Percentiles rank a stretch among this genome's conserved stretches.
Evolutionary conservation across 2,888 invertebrate genomes (phyloP).

Genomic region (Andricus quercusramuli): DNA sequence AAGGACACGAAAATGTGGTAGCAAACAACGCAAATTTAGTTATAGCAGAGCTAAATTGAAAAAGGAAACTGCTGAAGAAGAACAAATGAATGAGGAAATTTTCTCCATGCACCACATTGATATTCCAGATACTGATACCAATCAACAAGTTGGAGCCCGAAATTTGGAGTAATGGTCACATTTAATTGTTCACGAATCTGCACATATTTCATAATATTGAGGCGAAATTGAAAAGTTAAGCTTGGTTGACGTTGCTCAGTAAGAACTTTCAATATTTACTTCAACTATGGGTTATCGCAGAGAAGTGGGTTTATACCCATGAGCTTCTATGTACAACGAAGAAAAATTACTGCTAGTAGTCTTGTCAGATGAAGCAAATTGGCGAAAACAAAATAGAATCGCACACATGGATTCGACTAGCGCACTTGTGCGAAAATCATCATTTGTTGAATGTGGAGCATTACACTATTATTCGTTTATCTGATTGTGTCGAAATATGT

Average conservation of each 20-base stretch:
- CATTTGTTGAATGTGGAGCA: conserved; percentile 43
- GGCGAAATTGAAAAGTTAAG: conserved; percentile 38
- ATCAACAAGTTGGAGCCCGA: no score
- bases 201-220: conserved; percentile 44
- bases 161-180: conserved; percentile 43
- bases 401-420: conserved; percentile 54
- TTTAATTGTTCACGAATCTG: conserved; percentile 2
- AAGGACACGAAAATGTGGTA: no score
- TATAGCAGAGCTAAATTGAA: no score
- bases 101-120: no score
- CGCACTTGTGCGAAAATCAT: conserved; percentile 46
- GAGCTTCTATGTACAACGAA: conserved; percentile 39
- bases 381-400: conserved; percentile 26
- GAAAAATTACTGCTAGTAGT: conserved; percentile 34
- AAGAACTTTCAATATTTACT: conserved; percentile 49
- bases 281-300: conserved; percentile 43
- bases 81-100: no score
- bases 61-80: no score
- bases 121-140: not conserved
- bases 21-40: no score
- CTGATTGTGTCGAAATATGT: conserved; percentile 45
- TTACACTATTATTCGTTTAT: conserved; percentile 50
- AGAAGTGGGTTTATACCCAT: conserved; percentile 14
- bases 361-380: conserved; percentile 12
- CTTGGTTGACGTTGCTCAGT: conserved; percentile 26